Evolutionary conservation across 2,888 invertebrate species (phyloP), one percentile per base, ranked within the genome.

Genomic region (Agapostemon virescens): DNA sequence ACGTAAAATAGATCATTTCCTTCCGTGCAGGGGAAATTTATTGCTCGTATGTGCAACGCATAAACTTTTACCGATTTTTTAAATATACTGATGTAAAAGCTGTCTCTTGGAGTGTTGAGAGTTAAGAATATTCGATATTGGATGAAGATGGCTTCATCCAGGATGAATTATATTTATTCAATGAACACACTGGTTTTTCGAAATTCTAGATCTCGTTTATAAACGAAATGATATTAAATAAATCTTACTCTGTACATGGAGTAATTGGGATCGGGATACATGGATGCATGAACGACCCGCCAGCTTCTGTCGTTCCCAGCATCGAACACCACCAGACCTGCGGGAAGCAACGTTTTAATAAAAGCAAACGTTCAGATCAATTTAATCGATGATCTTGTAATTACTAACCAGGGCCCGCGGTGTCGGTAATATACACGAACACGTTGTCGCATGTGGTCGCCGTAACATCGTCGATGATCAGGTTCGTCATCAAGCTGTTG

Each of bases 181-280:
- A 20, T 2, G 5, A 49, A 49, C n/a, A 33, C 5, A 49, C 20
- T n/a, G 11, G 15, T 40, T 40, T 40, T 13, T 40, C 11, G 40
- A 40, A 1, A 6, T 17, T 17, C 17, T 5, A 4, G 17, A 17
- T 2, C 13, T 45, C 5, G 15, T 45, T 45, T 17, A 17, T 3
- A 2, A 49, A 49, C 1, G 5, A 49, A 45, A 5, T 13, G n/a
- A 66, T 26, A 15, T 66, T 26, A 26, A 17, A 23, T 26, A 4
- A 17, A 15, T 20, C 69, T 76, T 67, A 85, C 85, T 36, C 61
- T 70, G 26, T 84, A 82, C 85, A 95, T 95, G 0, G 96, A 95
- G 85, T 95, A 95, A 92, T 97, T 96, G 0, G 97, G 97, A 93
- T 97, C 96, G 0, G 97, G 97, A 92, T 96, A 97, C 97, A 97